Conservation (phyloP, 37 sponge, comb jelly and placozoan species). For the Aplysina aerophoba region DNA sequence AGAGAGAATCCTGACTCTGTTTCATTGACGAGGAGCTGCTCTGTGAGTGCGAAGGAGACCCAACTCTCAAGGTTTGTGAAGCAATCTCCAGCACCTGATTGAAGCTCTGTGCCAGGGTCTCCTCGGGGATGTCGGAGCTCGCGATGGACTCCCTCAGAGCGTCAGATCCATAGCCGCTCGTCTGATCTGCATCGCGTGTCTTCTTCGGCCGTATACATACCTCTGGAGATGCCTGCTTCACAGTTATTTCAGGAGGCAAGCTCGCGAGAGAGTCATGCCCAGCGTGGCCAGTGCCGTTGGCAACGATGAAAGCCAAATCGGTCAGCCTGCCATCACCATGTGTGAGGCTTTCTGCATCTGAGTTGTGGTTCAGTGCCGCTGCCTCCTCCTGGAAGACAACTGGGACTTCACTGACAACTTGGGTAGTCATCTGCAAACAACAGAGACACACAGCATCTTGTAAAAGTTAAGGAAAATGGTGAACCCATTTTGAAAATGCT, state of each 20-base stretch:
- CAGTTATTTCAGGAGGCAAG: neutral
- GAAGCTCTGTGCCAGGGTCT: neutral
- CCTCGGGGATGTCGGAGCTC: conserved; percentile 29
- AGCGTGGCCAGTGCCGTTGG: too few species aligned
- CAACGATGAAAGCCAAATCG: too few species aligned
- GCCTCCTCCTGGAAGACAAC: too few species aligned
- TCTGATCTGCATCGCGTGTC: neutral
- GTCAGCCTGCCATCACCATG: too few species aligned
- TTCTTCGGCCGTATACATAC: neutral
- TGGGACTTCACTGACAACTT: too few species aligned
- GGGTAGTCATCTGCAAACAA: too few species aligned
- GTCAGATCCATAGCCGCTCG: conserved; percentile 24
- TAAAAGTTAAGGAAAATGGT: too few species aligned
- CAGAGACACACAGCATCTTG: too few species aligned
- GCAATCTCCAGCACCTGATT: neutral
- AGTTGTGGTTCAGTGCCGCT: too few species aligned
- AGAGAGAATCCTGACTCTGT: neutral
- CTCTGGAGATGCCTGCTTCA: neutral
- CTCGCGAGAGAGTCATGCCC: too few species aligned
- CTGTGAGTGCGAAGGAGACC: neutral
- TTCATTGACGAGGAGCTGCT: neutral
- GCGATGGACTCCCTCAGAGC: neutral
- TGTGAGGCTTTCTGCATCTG: too few species aligned
- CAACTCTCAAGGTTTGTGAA: neutral
- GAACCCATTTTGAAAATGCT: too few species aligned